Evolutionary conservation across 2,113 vertebrate species (phyloP).

Genomic region (Salvelinus fontinalis): DNA sequence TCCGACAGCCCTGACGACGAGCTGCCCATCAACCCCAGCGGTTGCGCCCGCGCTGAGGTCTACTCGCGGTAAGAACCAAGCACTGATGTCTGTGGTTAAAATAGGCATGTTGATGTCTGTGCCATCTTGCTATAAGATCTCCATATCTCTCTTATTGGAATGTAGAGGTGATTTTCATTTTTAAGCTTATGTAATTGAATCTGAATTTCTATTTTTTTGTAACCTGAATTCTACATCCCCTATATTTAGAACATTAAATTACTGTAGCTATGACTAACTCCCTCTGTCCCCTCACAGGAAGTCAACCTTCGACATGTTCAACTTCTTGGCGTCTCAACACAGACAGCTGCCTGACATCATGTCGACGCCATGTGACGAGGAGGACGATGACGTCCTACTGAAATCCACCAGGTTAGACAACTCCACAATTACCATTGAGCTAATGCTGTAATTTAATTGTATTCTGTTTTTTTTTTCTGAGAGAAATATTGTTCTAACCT

Average conservation of each 20-base stretch:
- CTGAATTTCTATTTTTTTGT: too few species aligned
- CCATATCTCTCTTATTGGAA: too few species aligned
- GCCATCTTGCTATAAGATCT: too few species aligned
- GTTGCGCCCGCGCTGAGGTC: slow-evolving; percentile 84
- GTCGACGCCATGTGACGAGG: slow-evolving; percentile 78
- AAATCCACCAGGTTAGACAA: slow-evolving; percentile 82
- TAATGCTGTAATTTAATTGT: neutral
- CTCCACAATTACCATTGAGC: neutral
- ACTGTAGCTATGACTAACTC: neutral
- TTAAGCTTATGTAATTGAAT: too few species aligned
- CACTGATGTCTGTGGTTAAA: neutral
- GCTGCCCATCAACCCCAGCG: slow-evolving; percentile 82
- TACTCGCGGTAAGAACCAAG: slow-evolving; percentile 74
- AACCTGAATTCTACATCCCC: too few species aligned
- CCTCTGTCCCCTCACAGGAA: slow-evolving; percentile 70
- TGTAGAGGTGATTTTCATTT: too few species aligned
- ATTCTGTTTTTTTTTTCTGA: neutral
- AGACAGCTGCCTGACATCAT: slow-evolving; percentile 80
- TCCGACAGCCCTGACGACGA: slow-evolving; percentile 83
- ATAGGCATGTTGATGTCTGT: too few species aligned
- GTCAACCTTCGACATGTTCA: slow-evolving; percentile 92
- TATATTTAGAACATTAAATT: too few species aligned
- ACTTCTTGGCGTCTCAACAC: slow-evolving; percentile 91
- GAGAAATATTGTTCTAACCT: neutral
- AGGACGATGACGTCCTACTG: slow-evolving; percentile 88